Evolutionary conservation across 1,140 invertebrate species (phyloP).

Genomic region (Pemphigus obesinymphae): DNA sequence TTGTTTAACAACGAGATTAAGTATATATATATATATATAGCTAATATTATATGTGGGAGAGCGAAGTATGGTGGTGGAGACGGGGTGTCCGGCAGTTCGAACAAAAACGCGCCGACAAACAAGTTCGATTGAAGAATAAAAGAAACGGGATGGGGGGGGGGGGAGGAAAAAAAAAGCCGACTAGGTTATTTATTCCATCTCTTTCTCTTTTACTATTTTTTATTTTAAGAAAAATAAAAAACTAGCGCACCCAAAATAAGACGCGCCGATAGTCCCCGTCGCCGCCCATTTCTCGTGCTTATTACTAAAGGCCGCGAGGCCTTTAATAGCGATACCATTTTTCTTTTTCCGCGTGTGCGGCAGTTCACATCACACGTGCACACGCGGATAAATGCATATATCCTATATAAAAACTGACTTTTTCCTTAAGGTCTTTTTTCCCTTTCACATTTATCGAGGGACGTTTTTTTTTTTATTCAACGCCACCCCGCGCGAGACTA

Average conservation of each 20-base stretch:
- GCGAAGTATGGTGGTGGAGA: rapidly evolving
- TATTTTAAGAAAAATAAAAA: constrained; percentile 1
- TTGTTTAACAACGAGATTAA: not conserved
- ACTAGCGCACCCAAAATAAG: constrained; percentile 3
- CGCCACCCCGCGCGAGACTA: not conserved
- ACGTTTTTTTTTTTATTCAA: constrained; percentile 19
- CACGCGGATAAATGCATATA: not conserved
- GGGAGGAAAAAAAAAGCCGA: not conserved
- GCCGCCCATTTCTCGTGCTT: not conserved
- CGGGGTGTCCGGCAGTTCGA: not conserved
- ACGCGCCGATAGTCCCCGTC: not conserved
- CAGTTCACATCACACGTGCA: not conserved
- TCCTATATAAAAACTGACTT: constrained; percentile 16
- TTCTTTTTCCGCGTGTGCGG: not conserved
- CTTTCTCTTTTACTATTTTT: not conserved
- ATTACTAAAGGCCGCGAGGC: not conserved
- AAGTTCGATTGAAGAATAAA: constrained; percentile 5
- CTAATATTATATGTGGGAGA: not conserved
- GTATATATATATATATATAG: too few species aligned
- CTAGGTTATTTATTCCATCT: not conserved
- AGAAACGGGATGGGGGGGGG: not conserved
- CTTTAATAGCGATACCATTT: constrained; percentile 14
- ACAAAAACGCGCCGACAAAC: not conserved
- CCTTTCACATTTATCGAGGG: not conserved
- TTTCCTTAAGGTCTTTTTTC: constrained; percentile 4